Evolutionary conservation across 1,140 invertebrate genomes (phyloP).

Genomic region (Drosophila simulans): DNA sequence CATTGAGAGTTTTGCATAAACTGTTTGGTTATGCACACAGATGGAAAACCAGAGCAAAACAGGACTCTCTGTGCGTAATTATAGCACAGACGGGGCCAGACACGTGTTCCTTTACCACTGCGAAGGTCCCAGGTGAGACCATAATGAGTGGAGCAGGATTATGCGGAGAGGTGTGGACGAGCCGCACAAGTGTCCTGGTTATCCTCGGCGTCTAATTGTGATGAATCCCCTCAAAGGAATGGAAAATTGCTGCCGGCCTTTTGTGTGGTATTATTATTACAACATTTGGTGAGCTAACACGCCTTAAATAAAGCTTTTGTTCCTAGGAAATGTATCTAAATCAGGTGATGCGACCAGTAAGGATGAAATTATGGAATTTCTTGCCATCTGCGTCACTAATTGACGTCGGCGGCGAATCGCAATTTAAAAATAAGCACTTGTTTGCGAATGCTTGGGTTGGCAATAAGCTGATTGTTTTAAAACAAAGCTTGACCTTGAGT

Average conservation of each 20-base stretch:
- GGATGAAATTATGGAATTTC: background rate
- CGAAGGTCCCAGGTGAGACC: conserved; percentile 3
- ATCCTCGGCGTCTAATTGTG: conserved; percentile 45
- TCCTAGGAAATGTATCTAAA: background rate
- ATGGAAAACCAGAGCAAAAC: background rate
- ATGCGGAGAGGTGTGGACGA: conserved; percentile 60
- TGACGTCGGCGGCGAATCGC: too few relatives aligned
- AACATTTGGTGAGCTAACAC: conserved; percentile 11
- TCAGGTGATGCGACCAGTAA: background rate
- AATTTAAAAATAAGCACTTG: too few relatives aligned
- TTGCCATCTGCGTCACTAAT: background rate
- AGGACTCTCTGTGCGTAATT: conserved; percentile 64
- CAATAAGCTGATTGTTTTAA: too few relatives aligned
- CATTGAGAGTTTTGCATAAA: conserved; percentile 59
- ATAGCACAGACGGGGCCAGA: conserved; percentile 51
- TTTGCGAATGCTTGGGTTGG: too few relatives aligned
- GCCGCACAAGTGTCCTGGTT: conserved; percentile 43
- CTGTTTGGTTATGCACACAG: conserved; percentile 48
- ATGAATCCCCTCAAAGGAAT: conserved; percentile 20
- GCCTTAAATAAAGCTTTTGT: conserved; percentile 8
- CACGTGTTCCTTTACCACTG: conserved; percentile 49
- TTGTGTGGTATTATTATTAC: conserved; percentile 3
- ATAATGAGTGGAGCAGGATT: conserved; percentile 51
- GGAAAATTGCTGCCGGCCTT: conserved; percentile 8
- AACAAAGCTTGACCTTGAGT: background rate